A percentile compares a stretch with the other conserved stretches of the same genome.
Conservation (phyloP, 2,113 vertebrate genomes). For the Seriola dumerili region DNA sequence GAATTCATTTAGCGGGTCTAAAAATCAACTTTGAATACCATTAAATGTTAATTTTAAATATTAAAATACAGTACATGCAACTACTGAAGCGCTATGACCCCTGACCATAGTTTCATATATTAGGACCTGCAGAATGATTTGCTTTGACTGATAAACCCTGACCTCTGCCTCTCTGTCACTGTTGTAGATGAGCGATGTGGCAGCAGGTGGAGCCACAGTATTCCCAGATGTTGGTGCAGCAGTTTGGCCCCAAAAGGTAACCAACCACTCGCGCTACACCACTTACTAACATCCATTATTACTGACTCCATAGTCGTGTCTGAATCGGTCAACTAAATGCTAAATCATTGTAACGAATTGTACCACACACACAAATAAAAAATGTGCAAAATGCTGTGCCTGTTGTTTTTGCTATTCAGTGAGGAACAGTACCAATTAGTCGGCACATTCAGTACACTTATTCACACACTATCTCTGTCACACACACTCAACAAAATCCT, state of each 20-base stretch:
- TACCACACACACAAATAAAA: not conserved
- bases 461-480: not conserved
- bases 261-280: not conserved
- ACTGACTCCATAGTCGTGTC: not conserved
- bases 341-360: not conserved
- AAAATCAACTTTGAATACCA: not conserved
- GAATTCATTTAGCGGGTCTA: not conserved
- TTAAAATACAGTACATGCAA: not conserved
- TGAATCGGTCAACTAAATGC: not conserved
- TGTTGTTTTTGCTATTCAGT: not conserved
- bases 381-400: not conserved
- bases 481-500: not conserved
- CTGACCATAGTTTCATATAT: not conserved
- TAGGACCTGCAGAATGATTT: not conserved
- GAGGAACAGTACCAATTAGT: not conserved
- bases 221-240: constrained; percentile 97
- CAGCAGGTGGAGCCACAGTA: constrained; percentile 97
- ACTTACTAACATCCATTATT: not conserved
- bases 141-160: not conserved
- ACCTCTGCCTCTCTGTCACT: constrained; percentile 35
- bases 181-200: constrained; percentile 95
- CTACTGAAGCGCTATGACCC: not conserved
- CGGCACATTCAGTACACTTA: not conserved
- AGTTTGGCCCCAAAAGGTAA: constrained; percentile 96
- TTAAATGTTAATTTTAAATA: not conserved